Conservation (phyloP, 2,797 vertebrate genomes). For the Sebastes paucispinis region DNA sequence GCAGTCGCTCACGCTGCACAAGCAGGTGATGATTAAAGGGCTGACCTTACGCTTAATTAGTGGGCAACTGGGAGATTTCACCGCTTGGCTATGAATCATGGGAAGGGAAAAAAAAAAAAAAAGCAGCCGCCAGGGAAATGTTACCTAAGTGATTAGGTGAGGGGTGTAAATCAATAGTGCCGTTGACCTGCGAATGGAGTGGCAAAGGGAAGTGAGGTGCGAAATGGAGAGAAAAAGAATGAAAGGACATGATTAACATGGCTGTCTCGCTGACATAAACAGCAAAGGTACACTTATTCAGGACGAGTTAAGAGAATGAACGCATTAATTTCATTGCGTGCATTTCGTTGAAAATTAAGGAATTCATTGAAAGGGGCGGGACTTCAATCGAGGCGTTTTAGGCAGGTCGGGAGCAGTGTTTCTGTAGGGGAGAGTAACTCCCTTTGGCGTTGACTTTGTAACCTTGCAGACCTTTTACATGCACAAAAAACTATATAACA, state of each 20-base stretch:
- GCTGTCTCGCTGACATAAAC: constrained; percentile 36
- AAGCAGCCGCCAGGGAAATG: constrained; percentile 71
- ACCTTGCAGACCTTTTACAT: no score
- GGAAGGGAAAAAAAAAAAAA: constrained; percentile 22
- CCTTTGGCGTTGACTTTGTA: no score
- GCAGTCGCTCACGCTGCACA: constrained; percentile 55
- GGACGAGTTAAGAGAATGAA: background rate
- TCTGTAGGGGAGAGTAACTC: no score
- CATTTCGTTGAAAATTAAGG: background rate
- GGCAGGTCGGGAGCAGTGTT: no score
- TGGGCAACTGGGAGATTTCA: constrained; percentile 70
- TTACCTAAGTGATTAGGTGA: constrained; percentile 80
- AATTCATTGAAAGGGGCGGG: background rate
- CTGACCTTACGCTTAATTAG: constrained; percentile 83
- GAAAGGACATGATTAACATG: constrained; percentile 71
- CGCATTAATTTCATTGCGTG: background rate
- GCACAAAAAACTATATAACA: no score
- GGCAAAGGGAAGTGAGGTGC: constrained; percentile 54
- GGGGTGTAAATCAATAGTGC: constrained; percentile 79
- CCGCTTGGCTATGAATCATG: constrained; percentile 77
- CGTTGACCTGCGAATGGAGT: constrained; percentile 71
- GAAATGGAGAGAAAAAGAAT: constrained; percentile 61
- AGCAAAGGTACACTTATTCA: background rate
- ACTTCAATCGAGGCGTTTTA: background rate
- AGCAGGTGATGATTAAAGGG: constrained; percentile 80